Base-by-base conservation (phyloP, 2,888 invertebrate species). In the Prenolepis imparis region DNA sequence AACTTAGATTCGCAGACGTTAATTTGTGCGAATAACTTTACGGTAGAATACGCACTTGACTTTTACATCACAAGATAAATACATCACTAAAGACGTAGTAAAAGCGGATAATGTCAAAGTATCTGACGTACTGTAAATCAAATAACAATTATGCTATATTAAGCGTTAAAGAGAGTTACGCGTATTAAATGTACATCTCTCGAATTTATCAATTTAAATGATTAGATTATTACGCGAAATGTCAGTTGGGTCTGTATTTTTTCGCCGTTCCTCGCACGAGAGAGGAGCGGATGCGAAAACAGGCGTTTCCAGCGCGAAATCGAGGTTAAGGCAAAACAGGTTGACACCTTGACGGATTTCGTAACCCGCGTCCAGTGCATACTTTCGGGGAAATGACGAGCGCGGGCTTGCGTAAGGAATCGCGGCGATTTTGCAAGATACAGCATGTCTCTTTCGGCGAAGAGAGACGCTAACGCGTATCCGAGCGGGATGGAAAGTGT, bases 311-410 rank as follows among this genome's bases (percentile, higher is more conserved):
- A 70, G 44, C 59, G 32, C 32, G 75, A 44, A 70, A 86, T 88
- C 44, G 68, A 73, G 85, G 75, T 78, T 77, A 78, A 32, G 32
- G 28, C 52, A 15, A 64, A 86, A 86, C 84, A 86, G 87, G 84
- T 86, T 88, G 87, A 75, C 81, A 82, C 70, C 81, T 82, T 8
- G 36, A 57, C 9, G 28, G 11, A 21, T 87, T 80, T 82, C 83
- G 84, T 68, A 85, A 89, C 57, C 63, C 39, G 21, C 59, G 81
- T 77, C 67, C 78, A 39, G 73, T 9, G n/a, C 39, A 41, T 59
- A 78, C 73, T 86, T 89, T 89, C 80, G 81, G 86, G 84, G 74
- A 85, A 87, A 87, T 66, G 84, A 82, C 81, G 87, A 82, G 77
- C 36, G 64, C 24, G 32, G 11, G 55, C 61, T 90, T 90, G 83